Percentiles rank a stretch among this genome's conserved stretches.
Evolutionary conservation across 1,140 invertebrate genomes (phyloP).

Genomic region (Scaptomyza graminum): DNA sequence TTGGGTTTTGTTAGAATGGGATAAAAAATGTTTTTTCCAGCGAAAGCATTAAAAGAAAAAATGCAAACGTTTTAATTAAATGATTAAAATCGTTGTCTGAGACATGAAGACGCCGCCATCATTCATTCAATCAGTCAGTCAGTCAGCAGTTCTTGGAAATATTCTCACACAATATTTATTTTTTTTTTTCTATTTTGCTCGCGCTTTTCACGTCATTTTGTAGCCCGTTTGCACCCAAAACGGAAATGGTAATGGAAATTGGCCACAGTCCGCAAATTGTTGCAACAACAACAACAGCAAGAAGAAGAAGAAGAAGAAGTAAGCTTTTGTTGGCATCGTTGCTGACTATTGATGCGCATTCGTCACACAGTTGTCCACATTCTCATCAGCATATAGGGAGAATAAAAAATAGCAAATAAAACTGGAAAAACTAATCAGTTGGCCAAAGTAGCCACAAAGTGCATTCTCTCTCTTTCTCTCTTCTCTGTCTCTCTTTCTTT

Average conservation of each 20-base stretch:
- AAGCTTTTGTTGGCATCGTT: background rate
- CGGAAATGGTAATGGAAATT: constrained; percentile 75
- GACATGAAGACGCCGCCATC: constrained; percentile 1
- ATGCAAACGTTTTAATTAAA: constrained; percentile 78
- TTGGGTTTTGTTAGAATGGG: constrained; percentile 4
- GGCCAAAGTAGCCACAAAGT: constrained; percentile 34
- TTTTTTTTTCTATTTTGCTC: constrained; percentile 36
- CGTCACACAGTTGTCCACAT: constrained; percentile 58
- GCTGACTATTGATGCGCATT: constrained; percentile 59
- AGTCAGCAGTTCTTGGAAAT: constrained; percentile 58
- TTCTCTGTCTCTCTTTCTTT: too few relatives aligned
- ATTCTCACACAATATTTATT: constrained; percentile 64
- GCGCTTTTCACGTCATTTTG: constrained; percentile 54
- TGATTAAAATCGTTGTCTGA: constrained; percentile 65
- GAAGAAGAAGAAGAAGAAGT: too few relatives aligned
- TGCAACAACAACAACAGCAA: constrained; percentile 5
- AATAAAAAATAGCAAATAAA: constrained; percentile 14
- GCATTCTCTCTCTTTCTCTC: background rate
- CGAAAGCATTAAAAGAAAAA: constrained; percentile 64
- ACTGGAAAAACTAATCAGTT: constrained; percentile 45
- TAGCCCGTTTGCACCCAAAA: constrained; percentile 8
- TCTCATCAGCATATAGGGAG: constrained; percentile 33
- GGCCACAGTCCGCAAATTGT: constrained; percentile 53
- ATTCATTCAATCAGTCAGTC: constrained; percentile 27
- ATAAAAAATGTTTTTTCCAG: constrained; percentile 48